These are phyloP conservation scores for Creontiades dilutus DNA, from an alignment of 2,888 invertebrate genomes.

Conservation along the genomic window DNA sequence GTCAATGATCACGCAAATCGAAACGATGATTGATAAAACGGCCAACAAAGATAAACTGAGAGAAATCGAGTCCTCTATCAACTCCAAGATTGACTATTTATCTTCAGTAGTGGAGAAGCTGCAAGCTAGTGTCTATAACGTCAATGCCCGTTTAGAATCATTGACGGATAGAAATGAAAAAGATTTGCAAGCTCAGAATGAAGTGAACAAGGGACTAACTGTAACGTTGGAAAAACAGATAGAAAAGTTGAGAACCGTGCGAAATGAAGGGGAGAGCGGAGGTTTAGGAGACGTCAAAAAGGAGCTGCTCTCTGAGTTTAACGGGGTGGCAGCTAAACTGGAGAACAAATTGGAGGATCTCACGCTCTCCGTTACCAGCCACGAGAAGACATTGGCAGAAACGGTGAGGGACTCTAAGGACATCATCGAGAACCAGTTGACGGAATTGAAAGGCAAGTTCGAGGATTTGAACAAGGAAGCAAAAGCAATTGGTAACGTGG, in stretches of 20 bases:
- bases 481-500: conserved; percentile 85
- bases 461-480: conserved; percentile 80
- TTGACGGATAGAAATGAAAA: conserved; percentile 76
- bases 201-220: conserved; percentile 70
- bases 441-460: conserved; percentile 81
- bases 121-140: conserved; percentile 69
- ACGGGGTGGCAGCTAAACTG: conserved; percentile 76
- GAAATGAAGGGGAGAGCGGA: not conserved
- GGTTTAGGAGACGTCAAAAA: conserved; percentile 44
- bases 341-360: conserved; percentile 81
- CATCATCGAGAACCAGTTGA: conserved; percentile 78
- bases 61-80: conserved; percentile 74
- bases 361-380: not conserved
- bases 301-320: conserved; percentile 36
- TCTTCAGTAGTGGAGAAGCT: conserved; percentile 73
- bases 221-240: conserved; percentile 49
- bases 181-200: conserved; percentile 72
- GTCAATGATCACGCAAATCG: conserved; percentile 78
- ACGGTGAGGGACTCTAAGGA: conserved; percentile 80
- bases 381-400: conserved; percentile 31
- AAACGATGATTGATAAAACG: conserved; percentile 78
- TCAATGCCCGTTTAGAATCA: conserved; percentile 51
- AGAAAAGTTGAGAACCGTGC: not conserved
- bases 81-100: conserved; percentile 73
- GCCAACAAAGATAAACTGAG: conserved; percentile 68